Base-by-base conservation (phyloP, 2,797 vertebrate genomes). In the Oophaga sylvatica region DNA sequence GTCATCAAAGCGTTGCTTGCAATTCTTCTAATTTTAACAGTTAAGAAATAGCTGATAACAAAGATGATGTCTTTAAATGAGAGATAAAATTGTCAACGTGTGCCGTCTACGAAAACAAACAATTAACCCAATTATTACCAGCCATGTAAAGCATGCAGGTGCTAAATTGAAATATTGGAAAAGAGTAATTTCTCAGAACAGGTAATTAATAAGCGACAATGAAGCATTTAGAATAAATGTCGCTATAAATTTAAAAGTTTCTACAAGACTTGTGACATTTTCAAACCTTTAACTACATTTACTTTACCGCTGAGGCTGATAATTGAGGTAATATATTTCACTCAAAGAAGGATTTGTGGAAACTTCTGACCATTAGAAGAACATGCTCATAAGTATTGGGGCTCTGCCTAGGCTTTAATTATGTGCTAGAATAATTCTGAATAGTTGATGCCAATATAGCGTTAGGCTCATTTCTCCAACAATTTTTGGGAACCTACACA, bases 111-210 rank as follows among this genome's bases (percentile, higher is more conserved):
- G 48, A 63, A 88, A 84, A 60, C 5, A 48, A 56, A 48, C 15
- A 80, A 79, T 84, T 88, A 83, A 88, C 75, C 81, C 75, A 79
- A 84, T 83, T 83, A 84, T 75, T 84, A 31, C 81, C 65, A 80
- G 35, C 11, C 3, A 20, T 60, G 70, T 12, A 35, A 20, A 45
- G 20, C 41, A 7, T 71, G 10, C 68, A 76, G 71, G 79, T 75
- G 68, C 68, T 81, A 87, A 65, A 75, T 62, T n/a, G 29, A 63
- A 48, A 73, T 35, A 76, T n/a, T 13, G 19, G 56, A 62, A 80
- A 31, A 2, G 8, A 53, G 70, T n/a, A 41, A 75, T 82, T 67
- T 41, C 35, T 12, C 11, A 57, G 56, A 65, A 17, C 20, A 65
- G n/a, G 41, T 59, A 20, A 83, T 56, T 31, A 63, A 53, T 45